These are phyloP conservation scores for Magallana angulata DNA, from an alignment of 1,140 invertebrate species.

Conservation along the genomic window DNA sequence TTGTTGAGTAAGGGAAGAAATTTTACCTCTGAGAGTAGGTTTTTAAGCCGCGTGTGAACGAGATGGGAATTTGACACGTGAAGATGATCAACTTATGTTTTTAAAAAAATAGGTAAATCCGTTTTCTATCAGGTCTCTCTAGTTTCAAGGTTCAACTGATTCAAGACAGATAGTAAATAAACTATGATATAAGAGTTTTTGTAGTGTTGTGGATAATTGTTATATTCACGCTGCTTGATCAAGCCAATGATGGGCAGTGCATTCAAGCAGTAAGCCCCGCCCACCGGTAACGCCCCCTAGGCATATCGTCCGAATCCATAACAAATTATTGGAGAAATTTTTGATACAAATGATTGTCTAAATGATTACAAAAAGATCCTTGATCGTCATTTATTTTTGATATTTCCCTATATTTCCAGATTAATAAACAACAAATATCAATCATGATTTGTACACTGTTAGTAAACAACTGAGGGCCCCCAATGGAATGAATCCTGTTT, in stretches of 20 bases:
- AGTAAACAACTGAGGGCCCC: neutral
- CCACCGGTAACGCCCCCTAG: neutral
- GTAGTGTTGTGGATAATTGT: constrained; percentile 37
- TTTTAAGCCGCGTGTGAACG: constrained; percentile 20
- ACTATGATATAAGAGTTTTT: constrained; percentile 41
- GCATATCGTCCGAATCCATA: neutral
- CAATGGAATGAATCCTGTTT: too few species aligned
- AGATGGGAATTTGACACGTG: constrained; percentile 19
- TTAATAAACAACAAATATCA: constrained; percentile 15
- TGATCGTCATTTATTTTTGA: constrained; percentile 5
- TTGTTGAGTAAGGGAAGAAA: constrained; percentile 16
- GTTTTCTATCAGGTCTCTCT: constrained; percentile 31
- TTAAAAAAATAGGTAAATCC: neutral
- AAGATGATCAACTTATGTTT: constrained; percentile 15
- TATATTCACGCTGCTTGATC: constrained; percentile 39
- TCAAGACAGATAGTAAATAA: constrained; percentile 45
- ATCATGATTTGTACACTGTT: neutral
- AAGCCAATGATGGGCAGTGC: constrained; percentile 30
- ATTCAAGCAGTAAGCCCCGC: neutral
- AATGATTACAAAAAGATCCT: constrained; percentile 14
- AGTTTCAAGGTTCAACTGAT: constrained; percentile 40
- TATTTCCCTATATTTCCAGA: neutral
- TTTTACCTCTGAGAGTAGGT: neutral
- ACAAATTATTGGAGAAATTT: neutral
- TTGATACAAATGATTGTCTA: constrained; percentile 35